phyloP scores from a whole-genome alignment of 2,888 invertebrate species.

The Cantharis lateralis region DNA sequence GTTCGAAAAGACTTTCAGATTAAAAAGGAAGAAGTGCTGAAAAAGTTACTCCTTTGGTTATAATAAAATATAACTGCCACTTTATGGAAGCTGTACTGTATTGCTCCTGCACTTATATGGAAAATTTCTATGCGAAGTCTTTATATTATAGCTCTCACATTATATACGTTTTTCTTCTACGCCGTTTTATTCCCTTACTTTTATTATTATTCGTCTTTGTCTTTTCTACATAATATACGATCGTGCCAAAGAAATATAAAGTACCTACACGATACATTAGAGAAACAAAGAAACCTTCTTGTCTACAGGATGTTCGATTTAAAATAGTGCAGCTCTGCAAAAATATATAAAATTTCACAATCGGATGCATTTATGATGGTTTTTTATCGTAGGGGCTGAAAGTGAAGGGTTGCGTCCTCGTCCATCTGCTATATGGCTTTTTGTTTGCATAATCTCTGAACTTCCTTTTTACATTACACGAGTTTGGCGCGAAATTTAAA shows the following conservation, averaged over 20 bases:
- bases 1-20: not conserved
- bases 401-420: not conserved
- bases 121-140: constrained; percentile 14
- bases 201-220: constrained; percentile 14
- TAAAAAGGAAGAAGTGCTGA: not conserved
- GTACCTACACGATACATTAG: constrained; percentile 6
- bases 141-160: constrained; percentile 10
- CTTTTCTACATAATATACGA: constrained; percentile 2
- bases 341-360: not conserved
- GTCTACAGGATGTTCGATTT: constrained; percentile 4
- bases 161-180: constrained; percentile 9
- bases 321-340: not conserved
- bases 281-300: constrained; percentile 10
- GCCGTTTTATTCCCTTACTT: constrained; percentile 9
- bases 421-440: not conserved
- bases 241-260: constrained; percentile 4
- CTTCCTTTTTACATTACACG: not conserved
- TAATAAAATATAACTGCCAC: constrained; percentile 21
- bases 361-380: not conserved
- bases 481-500: not conserved
- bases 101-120: constrained; percentile 24
- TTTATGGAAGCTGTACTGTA: constrained; percentile 19
- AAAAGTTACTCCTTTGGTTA: constrained; percentile 4
- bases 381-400: not conserved
- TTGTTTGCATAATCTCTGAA: not conserved